Evolutionary conservation across 2,888 invertebrate genomes (phyloP).

Genomic region (Spisula subtruncata): DNA sequence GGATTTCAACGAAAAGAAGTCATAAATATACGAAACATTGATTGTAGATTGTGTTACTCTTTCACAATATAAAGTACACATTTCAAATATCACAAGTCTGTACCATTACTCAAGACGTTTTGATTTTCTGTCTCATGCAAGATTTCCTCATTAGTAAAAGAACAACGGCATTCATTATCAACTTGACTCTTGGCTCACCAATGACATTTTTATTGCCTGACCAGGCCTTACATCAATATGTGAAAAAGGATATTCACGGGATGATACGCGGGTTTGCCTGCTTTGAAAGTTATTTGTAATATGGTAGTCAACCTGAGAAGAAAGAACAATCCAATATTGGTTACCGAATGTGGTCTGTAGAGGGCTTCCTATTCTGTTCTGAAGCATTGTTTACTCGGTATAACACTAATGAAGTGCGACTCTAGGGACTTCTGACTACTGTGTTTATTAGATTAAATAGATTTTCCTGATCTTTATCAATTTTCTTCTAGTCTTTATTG

Average conservation of each 20-base stretch:
- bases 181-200: neutral
- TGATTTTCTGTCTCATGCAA: too few relatives aligned
- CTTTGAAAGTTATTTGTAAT: slow-evolving; percentile 54
- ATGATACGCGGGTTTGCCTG: slow-evolving; percentile 8
- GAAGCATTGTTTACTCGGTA: slow-evolving; percentile 41
- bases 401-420: slow-evolving; percentile 69
- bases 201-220: slow-evolving; percentile 35
- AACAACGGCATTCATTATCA: slow-evolving; percentile 36
- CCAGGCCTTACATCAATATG: slow-evolving; percentile 20
- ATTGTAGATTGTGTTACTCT: too few relatives aligned
- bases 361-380: slow-evolving; percentile 37
- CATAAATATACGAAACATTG: too few relatives aligned
- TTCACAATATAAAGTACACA: neutral
- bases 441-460: slow-evolving; percentile 71
- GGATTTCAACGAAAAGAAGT: too few relatives aligned
- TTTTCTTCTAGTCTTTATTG: slow-evolving; percentile 65
- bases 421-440: slow-evolving; percentile 68
- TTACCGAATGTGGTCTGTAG: slow-evolving; percentile 35
- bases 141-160: too few relatives aligned
- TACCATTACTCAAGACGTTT: slow-evolving; percentile 10
- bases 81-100: neutral
- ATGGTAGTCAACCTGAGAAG: neutral
- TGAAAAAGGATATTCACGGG: neutral
- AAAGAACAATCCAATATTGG: slow-evolving; percentile 47
- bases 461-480: slow-evolving; percentile 70